These are phyloP conservation scores for Antennarius striatus DNA, from an alignment of 2,113 vertebrate species.

Conservation along the genomic window DNA sequence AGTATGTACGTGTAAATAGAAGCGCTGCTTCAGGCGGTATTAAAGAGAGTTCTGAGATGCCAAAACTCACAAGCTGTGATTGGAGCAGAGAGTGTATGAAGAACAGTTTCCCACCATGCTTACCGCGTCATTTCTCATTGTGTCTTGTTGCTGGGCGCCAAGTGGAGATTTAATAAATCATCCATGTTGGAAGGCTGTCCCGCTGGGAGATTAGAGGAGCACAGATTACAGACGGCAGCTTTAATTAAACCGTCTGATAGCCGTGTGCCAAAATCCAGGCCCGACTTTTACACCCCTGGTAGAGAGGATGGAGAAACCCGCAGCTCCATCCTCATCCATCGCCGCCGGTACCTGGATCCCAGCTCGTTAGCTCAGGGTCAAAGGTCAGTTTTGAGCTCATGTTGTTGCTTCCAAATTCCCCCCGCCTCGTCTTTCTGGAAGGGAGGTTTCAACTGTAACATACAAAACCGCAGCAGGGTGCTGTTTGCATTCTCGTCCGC, in stretches of 20 bases:
- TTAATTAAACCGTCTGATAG: conserved; percentile 62
- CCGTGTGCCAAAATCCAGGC: conserved; percentile 25
- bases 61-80: conserved; percentile 16
- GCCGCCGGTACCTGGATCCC: neutral
- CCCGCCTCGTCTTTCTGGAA: conserved; percentile 3
- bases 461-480: conserved; percentile 48
- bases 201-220: conserved; percentile 62
- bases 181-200: conserved; percentile 56
- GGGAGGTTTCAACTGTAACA: conserved; percentile 23
- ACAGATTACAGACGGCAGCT: conserved; percentile 46
- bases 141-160: conserved; percentile 47
- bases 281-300: conserved; percentile 9
- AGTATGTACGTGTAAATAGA: neutral
- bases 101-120: conserved; percentile 36
- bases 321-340: neutral
- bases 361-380: neutral
- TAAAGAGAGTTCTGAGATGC: neutral
- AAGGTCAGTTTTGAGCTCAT: conserved; percentile 31
- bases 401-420: neutral
- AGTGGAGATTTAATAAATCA: conserved; percentile 61
- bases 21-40: neutral
- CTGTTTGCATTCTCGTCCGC: conserved; percentile 52
- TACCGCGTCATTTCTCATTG: conserved; percentile 33
- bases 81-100: neutral
- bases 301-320: conserved; percentile 6